Evolutionary conservation across 2,888 invertebrate species (phyloP), one percentile per base, ranked within the genome.

Genomic region (Pegoplata infirma): DNA sequence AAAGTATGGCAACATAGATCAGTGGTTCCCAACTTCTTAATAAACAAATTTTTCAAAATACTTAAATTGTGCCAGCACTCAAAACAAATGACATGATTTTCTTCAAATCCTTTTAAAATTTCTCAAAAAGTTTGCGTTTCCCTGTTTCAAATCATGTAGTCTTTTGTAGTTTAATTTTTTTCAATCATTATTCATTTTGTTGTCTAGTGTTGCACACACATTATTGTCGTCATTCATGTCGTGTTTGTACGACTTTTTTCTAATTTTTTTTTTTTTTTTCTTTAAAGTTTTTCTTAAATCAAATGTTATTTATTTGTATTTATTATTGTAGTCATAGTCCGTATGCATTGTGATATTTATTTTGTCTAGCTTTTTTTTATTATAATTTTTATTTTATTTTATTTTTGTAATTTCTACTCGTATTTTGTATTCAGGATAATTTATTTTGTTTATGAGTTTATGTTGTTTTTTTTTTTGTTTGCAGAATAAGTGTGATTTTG

Each of bases 361-460:
- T 32, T 32, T 32, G 32, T 32, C 12, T 32, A 32, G 25, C 53
- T 64, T 72, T 44, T 64, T 46, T 63, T 51, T 61, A 16, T 36
- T 47, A 14, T 69, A 47, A 55, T 71, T 58, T 58, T 61, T 56
- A 55, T 69, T 63, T 69, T 61, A 55, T 67, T 51, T 25, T 46
- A 53, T 55, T 63, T 23, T 47, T 55, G 23, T 66, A 67, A 79
- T 79, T 75, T 73, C 56, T 55, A 21, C 56, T 61, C 28, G 19
- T 56, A 67, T 77, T 72, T 66, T 68, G 14, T 68, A 55, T 66
- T 44, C 56, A 79, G 75, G 75, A 78, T 78, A 78, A 78, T 79
- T 66, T 75, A 71, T 75, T 75, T 69, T 49, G 10, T 49, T 47
- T 61, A 17, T 53, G 58, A 44, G 16, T 16, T 17, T 47, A 17